Evolutionary conservation across 2,888 invertebrate genomes (phyloP), one percentile per base, ranked within the genome.

Genomic region (Thereva unica): DNA sequence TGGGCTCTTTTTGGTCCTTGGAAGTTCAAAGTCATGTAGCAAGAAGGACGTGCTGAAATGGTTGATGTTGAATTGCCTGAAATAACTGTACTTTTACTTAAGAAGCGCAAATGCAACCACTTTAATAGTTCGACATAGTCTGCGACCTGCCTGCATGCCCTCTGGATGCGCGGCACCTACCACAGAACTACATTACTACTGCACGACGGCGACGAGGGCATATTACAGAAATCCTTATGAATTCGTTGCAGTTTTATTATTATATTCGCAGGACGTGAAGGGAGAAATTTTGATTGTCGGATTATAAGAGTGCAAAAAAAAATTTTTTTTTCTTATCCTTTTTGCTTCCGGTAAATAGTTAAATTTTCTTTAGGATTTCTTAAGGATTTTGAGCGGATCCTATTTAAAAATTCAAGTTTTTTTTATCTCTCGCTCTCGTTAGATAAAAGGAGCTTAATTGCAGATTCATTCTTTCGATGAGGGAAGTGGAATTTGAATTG

Each of bases 241-340:
- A 50, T 50, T 41, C 50, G 6, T 61, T 61, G 40, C 61, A 61
- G 35, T 42, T 61, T 50, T 50, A 61, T 49, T 1, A 23, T 23
- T 61, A 50, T 61, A 61, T 61, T 61, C 64, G 53, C 37, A 53
- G 44, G 64, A 64, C 44, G 64, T 64, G 53, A 38, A 53, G 53
- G 49, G 23, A 23, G 53, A 64, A 64, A 64, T 64, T 64, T 52
- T 53, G 52, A 64, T 64, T 64, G 64, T 53, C 44, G 64, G 64
- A 53, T 64, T 53, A 64, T 53, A 42, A 64, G 44, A 64, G 53
- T 50, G 52, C 23, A 23, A 23, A n/a, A n/a, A n/a, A n/a, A n/a
- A n/a, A n/a, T n/a, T n/a, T 23, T 23, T 23, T 23, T 23, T 23
- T 23, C 2, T 2, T 42, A 53, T 64, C 41, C 53, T 44, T 10